Evolutionary conservation across 2,888 invertebrate species (phyloP), one percentile per base, ranked within the genome.

Genomic region (Plagodis dolabraria): DNA sequence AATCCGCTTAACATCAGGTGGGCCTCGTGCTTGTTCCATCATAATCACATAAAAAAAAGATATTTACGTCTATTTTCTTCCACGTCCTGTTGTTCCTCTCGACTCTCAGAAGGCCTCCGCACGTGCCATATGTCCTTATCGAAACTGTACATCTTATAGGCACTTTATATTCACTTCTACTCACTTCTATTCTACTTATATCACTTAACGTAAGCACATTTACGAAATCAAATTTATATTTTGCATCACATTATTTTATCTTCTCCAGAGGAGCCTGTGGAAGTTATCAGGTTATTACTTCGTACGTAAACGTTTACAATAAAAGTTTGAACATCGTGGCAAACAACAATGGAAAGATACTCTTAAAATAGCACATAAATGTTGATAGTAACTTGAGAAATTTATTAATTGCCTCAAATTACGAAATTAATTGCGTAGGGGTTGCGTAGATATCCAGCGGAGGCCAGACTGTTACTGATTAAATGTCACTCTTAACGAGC

Each of bases 41-140:
- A n/a, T n/a, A n/a, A n/a, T n/a, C n/a, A n/a, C n/a, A n/a, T n/a
- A n/a, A n/a, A n/a, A n/a, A n/a, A n/a, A n/a, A 22, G 22, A 49
- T 53, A 53, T 53, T 53, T 49, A 82, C 81, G 74, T 67, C 74
- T 69, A 55, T 72, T 72, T 1, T 82, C 79, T 11, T 72, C 55
- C 6, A 78, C 72, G 47, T 76, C 80, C 59, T 71, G 82, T 10
- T 33, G 56, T 5, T 70, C 70, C 43, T 43, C 40, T 5, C 9
- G 79, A 77, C 12, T 83, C 64, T 57, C 60, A 42, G 85, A 84
- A 12, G 87, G 81, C 38, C 80, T 75, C 53, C 87, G 77, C 65
- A 92, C 92, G 67, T 92, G 92, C 92, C 92, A 92, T 65, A 92
- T 70, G 67, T 92, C 92, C 69, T 87, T 89, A 71, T 92, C 92